Conservation (phyloP, 2,888 invertebrate genomes). For the Leptinotarsa rubiginosa region DNA sequence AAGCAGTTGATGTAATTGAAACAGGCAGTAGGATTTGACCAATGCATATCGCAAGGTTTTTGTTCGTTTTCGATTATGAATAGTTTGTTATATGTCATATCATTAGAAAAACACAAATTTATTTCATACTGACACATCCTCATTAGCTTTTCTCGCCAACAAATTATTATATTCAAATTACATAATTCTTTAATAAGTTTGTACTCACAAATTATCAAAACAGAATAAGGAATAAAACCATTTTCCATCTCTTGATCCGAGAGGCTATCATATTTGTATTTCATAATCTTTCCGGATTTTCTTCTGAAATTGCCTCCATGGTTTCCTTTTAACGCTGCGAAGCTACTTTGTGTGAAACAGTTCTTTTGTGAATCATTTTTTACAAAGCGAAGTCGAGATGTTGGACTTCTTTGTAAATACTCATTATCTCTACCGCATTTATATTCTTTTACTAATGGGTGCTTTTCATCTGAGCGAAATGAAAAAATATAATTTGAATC, state of each 20-base stretch:
- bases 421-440: slow-evolving; percentile 9
- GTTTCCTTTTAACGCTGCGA: not conserved
- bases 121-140: no score
- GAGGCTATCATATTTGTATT: slow-evolving; percentile 2
- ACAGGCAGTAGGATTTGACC: no score
- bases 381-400: slow-evolving; percentile 7
- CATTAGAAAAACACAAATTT: no score
- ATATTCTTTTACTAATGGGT: not conserved
- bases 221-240: not conserved
- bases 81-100: no score
- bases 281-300: slow-evolving; percentile 9
- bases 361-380: slow-evolving; percentile 9
- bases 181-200: not conserved
- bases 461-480: not conserved
- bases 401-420: slow-evolving; percentile 6
- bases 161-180: not conserved
- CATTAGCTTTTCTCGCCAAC: not conserved
- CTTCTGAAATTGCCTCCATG: slow-evolving; percentile 8
- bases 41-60: no score
- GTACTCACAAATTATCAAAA: not conserved
- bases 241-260: slow-evolving; percentile 7
- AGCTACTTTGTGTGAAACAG: slow-evolving; percentile 5
- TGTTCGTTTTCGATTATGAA: no score
- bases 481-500: slow-evolving; percentile 2
- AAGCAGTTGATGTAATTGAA: no score